phyloP scores from a whole-genome alignment of 1,140 invertebrate species.

The Pseudomyrmex flavicornis region DNA sequence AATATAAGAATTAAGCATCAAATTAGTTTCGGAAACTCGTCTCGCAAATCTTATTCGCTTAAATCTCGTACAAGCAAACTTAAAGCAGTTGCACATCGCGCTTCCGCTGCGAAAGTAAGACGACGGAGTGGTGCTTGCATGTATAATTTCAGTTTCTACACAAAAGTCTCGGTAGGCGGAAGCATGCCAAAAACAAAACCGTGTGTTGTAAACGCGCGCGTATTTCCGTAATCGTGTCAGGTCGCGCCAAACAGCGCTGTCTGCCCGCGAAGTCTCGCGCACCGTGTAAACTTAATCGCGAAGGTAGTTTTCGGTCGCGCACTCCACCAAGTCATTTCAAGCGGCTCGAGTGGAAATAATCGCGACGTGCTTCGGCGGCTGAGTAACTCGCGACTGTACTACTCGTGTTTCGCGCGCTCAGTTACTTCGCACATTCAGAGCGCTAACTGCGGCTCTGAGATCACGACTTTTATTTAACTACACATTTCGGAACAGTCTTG shows the following conservation, averaged over 20 bases:
- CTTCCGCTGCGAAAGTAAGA: constrained; percentile 4
- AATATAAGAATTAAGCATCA: background rate
- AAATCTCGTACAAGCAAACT: constrained; percentile 9
- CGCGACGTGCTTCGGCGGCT: constrained; percentile 15
- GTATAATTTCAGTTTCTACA: too few species aligned
- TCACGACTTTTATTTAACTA: constrained; percentile 42
- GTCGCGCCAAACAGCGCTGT: constrained; percentile 19
- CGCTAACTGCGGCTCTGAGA: background rate
- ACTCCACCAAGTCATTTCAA: constrained; percentile 13
- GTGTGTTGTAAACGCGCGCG: background rate
- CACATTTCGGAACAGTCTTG: background rate
- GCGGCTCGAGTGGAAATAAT: constrained; percentile 46
- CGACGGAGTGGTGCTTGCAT: background rate
- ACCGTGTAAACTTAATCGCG: constrained; percentile 59
- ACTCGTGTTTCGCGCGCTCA: constrained; percentile 14
- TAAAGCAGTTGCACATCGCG: constrained; percentile 6
- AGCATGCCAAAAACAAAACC: background rate
- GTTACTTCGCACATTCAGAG: constrained; percentile 21
- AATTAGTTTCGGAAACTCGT: constrained; percentile 29
- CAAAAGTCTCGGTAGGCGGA: background rate
- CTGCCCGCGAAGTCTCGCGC: constrained; percentile 13
- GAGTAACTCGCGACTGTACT: constrained; percentile 29
- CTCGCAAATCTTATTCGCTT: constrained; percentile 17
- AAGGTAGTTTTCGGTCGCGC: constrained; percentile 51
- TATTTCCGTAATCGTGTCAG: constrained; percentile 63